A percentile compares a stretch with the other conserved stretches of the same genome.
phyloP scores from a whole-genome alignment of 2,113 vertebrate species.

The Nibea albiflora region DNA sequence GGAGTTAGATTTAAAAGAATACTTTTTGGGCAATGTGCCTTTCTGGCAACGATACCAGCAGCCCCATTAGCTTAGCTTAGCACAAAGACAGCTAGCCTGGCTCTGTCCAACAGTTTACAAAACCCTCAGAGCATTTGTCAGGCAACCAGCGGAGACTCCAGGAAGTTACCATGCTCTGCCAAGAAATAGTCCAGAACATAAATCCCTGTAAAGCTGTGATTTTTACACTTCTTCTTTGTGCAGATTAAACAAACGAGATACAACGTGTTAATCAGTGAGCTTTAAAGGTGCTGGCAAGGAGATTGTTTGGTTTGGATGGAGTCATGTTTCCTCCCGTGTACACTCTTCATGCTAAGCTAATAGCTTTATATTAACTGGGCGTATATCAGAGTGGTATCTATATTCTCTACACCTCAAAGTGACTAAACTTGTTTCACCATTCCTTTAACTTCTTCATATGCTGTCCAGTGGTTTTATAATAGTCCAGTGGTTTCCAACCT shows the following conservation, averaged over 20 bases:
- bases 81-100: not conserved
- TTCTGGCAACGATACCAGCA: not conserved
- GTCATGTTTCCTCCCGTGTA: not conserved
- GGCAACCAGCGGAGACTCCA: not conserved
- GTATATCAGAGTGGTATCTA: not conserved
- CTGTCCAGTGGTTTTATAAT: not conserved
- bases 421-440: not conserved
- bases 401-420: not conserved
- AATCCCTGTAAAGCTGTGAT: not conserved
- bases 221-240: not conserved
- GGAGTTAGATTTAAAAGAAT: not conserved
- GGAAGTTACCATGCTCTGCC: not conserved
- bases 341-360: not conserved
- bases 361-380: not conserved
- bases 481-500: not conserved
- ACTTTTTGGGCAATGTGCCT: not conserved
- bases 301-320: not conserved
- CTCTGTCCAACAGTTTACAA: not conserved
- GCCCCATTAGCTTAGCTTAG: not conserved
- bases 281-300: not conserved
- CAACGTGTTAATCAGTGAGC: not conserved
- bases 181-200: not conserved
- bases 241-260: not conserved
- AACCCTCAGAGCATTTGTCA: not conserved
- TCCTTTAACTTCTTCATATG: not conserved